Base-by-base conservation (phyloP, 2,797 vertebrate species). In the Platalea minor region DNA sequence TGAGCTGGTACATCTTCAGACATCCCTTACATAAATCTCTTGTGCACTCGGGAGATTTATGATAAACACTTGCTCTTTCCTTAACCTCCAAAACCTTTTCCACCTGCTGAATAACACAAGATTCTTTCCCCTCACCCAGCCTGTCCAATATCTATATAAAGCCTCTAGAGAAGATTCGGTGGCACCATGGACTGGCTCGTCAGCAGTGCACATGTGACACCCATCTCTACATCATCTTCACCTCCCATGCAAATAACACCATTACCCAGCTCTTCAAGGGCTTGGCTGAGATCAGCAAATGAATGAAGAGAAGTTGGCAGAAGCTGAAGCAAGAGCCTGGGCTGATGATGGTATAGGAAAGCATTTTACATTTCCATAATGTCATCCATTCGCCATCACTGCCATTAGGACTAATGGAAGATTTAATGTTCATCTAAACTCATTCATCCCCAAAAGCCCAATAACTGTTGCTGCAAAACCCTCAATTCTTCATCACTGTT, bases 61-160 rank as follows among this genome's bases (percentile, higher is more conserved):
- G 91, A 85, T 89, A 96, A 96, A 91, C 95, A 96, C 68, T 96
- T 97, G 93, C 92, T 96, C 95, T 92, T 92, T 85, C 72, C 89
- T 92, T 96, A 94, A 91, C 89, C 81, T 96, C 82, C 87, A 92
- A 93, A 97, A 75, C 91, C 72, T 95, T 91, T 96, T 92, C 96
- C 95, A 97, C 95, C 95, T 95, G 93, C 95, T 96, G 78, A 92
- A 96, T 68, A 95, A 85, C 84, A 70, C 72, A 85, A 78, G 84
- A 94, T 95, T 92, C 91, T 77, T 93, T 92, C 93, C 95, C 86
- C 89, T 94, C 60, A 70, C 56, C 56, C 93, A 89, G 89, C 60
- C 64, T 68, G 72, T 64, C 91, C 92, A 56, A 64, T 85, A 83
- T 80, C 95, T 97, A 95, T 96, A 96, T 94, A 96, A 97, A 97